Conservation (phyloP, 2,888 invertebrate species). For the Mythimna albipuncta region DNA sequence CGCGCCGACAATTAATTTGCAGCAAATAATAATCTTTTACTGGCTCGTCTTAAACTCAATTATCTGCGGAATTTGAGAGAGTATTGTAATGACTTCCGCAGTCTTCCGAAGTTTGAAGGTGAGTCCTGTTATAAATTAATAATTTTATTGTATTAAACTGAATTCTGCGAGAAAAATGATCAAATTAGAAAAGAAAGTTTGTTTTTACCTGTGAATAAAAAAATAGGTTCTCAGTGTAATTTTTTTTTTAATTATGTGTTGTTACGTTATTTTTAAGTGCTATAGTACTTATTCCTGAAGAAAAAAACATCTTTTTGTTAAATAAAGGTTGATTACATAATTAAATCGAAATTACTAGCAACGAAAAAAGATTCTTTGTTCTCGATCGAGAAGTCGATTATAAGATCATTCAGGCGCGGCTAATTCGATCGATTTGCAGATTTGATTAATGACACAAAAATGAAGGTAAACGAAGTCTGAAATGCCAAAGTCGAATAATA, state of each 20-base stretch:
- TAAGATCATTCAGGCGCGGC: neutral
- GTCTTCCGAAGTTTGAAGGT: conserved; percentile 25
- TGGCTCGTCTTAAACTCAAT: conserved; percentile 24
- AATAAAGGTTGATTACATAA: too few relatives aligned
- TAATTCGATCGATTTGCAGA: too few relatives aligned
- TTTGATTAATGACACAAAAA: too few relatives aligned
- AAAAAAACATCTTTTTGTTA: too few relatives aligned
- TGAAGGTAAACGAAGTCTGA: too few relatives aligned
- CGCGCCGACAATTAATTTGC: conserved; percentile 28
- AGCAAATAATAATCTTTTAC: conserved; percentile 36
- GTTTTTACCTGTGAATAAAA: neutral
- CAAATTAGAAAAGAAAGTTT: neutral
- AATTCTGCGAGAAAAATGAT: neutral
- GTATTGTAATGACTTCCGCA: conserved; percentile 17
- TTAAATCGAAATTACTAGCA: too few relatives aligned
- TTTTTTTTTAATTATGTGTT: neutral
- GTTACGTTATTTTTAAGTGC: neutral
- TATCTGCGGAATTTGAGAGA: conserved; percentile 35
- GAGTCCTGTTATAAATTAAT: conserved; percentile 19
- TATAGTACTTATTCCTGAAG: neutral
- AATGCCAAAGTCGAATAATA: too few relatives aligned
- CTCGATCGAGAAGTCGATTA: neutral
- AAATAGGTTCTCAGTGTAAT: neutral
- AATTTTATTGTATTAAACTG: conserved; percentile 5
- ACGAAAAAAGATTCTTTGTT: neutral